A percentile compares a stretch with the other conserved stretches of the same genome.
Conservation (phyloP, 2,888 invertebrate genomes). For the Diplolepis rosae region DNA sequence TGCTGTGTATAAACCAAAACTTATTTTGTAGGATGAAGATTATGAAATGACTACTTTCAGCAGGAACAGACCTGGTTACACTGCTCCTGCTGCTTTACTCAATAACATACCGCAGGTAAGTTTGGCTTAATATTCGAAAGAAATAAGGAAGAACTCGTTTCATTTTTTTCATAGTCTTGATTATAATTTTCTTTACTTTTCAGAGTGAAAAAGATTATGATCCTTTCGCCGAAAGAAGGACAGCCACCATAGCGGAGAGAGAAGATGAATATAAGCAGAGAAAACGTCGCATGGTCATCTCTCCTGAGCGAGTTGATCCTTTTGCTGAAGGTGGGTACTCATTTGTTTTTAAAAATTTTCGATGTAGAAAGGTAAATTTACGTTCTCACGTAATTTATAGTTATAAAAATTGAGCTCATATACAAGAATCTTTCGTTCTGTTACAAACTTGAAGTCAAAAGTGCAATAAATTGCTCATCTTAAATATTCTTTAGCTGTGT, state of each 20-base stretch:
- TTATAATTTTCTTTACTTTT: conserved; percentile 47
- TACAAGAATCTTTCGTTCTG: neutral
- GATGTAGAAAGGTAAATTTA: neutral
- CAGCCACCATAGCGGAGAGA: conserved; percentile 94
- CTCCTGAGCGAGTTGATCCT: conserved; percentile 97
- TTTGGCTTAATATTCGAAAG: neutral
- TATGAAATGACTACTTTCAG: conserved; percentile 84
- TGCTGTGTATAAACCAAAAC: neutral
- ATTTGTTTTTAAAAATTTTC: neutral
- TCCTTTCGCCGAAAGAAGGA: conserved; percentile 93
- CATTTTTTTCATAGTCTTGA: conserved; percentile 32
- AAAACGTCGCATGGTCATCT: conserved; percentile 92
- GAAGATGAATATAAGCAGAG: conserved; percentile 97
- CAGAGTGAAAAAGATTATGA: conserved; percentile 94
- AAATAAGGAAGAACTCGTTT: neutral
- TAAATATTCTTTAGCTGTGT: neutral
- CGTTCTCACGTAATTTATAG: neutral
- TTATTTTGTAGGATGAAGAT: conserved; percentile 83
- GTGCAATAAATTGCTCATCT: neutral
- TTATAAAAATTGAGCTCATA: neutral
- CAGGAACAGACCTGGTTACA: conserved; percentile 83
- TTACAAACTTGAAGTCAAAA: neutral
- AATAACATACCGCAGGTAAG: conserved; percentile 92
- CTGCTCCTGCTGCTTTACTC: conserved; percentile 90
- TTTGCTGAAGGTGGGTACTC: conserved; percentile 94